phyloP scores from a whole-genome alignment of 2,797 vertebrate species.

The Gadopsis marmoratus region DNA sequence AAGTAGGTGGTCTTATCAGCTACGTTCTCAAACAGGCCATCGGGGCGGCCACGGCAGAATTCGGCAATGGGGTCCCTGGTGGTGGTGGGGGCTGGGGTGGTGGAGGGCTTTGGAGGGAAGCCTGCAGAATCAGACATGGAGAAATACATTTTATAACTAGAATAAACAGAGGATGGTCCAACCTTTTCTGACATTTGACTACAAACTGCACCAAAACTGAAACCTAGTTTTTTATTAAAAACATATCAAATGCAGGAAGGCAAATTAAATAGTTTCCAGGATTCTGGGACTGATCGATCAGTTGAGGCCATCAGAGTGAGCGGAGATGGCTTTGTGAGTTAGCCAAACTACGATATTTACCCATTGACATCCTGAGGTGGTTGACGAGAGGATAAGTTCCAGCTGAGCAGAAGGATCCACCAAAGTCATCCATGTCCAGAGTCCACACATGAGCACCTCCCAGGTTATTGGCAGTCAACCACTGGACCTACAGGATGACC shows the following conservation, averaged over 20 bases:
- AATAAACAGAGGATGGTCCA: neutral
- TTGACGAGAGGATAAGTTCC: conserved; percentile 83
- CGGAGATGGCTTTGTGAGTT: neutral
- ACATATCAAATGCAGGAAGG: neutral
- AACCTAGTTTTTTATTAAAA: conserved; percentile 1
- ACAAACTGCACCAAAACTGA: neutral
- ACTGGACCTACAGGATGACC: conserved; percentile 75
- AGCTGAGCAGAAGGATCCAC: conserved; percentile 76
- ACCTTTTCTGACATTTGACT: neutral
- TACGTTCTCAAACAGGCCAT: conserved; percentile 81
- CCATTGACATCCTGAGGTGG: conserved; percentile 80
- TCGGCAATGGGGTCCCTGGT: conserved; percentile 72
- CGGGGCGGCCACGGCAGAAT: conserved; percentile 79
- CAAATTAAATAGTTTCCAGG: neutral
- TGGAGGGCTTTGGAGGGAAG: conserved; percentile 84
- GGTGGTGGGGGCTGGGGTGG: conserved; percentile 77
- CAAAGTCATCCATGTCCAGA: conserved; percentile 87
- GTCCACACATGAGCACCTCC: conserved; percentile 85
- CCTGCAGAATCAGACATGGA: conserved; percentile 59
- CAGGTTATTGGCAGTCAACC: conserved; percentile 70
- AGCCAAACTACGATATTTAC: conserved; percentile 58
- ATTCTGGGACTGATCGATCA: neutral
- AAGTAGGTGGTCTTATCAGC: conserved; percentile 78
- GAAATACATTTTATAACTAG: neutral
- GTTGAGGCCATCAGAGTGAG: neutral